Evolutionary conservation across 2,797 vertebrate species (phyloP), one percentile per base, ranked within the genome.

Genomic region (Micrastur ruficollis): DNA sequence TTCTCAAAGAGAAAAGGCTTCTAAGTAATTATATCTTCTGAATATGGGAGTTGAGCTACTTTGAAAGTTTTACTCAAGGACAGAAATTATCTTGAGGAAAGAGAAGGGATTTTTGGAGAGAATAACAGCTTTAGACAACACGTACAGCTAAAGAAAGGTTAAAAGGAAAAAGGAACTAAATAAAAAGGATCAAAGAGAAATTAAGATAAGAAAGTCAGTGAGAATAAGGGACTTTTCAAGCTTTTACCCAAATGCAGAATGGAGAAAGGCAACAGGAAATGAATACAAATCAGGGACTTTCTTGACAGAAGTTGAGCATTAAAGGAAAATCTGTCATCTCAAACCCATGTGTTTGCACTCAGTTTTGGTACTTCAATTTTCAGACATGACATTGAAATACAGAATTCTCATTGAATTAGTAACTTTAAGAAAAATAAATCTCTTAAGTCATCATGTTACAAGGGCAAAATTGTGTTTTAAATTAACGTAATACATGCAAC

Each of bases 51-150:
- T 94, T 76, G n/a, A 94, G 72, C 23, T 82, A 82, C 86, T 91
- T 67, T 38, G 36, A 81, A 92, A 91, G 62, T 94, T 95, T 91
- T 95, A 74, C 82, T 92, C 89, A 96, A 93, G 92, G 89, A 78
- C 91, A 91, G 63, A 95, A 95, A 96, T 83, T 86, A 85, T 92
- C 89, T 83, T 91, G 86, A 93, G 92, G 81, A 85, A 94, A 92
- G 14, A 5, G 12, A 94, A 59, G 12, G n/a, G 52, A 91, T 80
- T 89, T 96, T 90, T 73, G 6, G 40, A 89, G n/a, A 86, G 89
- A 93, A 66, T 49, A 96, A 81, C 80, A 92, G 81, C 86, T 93
- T 96, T 67, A 86, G 90, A 96, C 63, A 93, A 95, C 78, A 91
- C n/a, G 46, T 55, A 75, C 25, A 86, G 50, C 52, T 73, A 82